Conservation (phyloP, 2,888 invertebrate species). For the Oscheius sp. region DNA sequence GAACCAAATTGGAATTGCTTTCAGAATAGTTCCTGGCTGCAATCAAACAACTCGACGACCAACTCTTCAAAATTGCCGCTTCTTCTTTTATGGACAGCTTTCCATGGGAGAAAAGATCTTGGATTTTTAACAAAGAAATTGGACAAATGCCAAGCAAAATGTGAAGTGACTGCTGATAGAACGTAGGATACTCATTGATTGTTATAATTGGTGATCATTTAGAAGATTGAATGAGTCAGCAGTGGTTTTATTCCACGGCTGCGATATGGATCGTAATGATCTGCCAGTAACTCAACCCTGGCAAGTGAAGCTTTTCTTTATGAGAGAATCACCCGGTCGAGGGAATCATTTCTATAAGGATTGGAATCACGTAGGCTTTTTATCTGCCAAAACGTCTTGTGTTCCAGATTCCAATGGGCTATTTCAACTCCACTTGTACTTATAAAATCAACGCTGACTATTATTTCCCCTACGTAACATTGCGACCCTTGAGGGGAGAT, state of each 20-base stretch:
- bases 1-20: no score
- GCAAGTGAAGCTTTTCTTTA: constrained; percentile 8
- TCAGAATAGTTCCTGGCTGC: no score
- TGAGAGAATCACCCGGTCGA: constrained; percentile 18
- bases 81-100: not conserved
- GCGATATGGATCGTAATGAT: not conserved
- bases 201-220: not conserved
- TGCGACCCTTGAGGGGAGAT: not conserved
- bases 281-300: not conserved
- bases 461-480: constrained; percentile 1
- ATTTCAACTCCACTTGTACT: constrained; percentile 9
- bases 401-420: constrained; percentile 15
- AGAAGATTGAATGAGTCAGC: not conserved
- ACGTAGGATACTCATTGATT: not conserved
- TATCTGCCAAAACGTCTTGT: not conserved
- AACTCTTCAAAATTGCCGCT: not conserved
- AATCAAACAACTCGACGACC: no score
- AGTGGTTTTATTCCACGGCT: not conserved
- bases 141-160: not conserved
- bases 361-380: not conserved
- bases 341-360: constrained; percentile 6
- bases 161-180: not conserved
- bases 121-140: not conserved
- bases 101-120: not conserved
- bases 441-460: constrained; percentile 8